Conservation (phyloP, 2,113 vertebrate species). For the Eudyptes chrysolophus region DNA sequence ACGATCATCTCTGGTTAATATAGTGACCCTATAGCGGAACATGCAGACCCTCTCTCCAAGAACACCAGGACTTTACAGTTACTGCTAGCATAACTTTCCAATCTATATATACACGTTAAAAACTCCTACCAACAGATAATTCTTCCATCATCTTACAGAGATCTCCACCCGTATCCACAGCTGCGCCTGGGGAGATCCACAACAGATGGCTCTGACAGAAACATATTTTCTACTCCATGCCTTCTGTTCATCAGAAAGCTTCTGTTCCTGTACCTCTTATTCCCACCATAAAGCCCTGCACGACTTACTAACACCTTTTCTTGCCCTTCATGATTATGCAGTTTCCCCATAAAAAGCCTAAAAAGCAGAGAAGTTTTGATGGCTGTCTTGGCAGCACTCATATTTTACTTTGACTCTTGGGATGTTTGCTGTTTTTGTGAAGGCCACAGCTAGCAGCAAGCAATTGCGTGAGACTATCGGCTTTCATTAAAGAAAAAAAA, state of each 20-base stretch:
- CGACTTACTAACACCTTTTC: neutral
- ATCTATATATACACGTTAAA: neutral
- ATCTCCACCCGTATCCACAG: conserved; percentile 19
- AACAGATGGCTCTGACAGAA: conserved; percentile 60
- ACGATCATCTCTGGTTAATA: neutral
- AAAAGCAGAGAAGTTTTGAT: neutral
- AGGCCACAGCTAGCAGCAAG: neutral
- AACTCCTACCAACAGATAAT: neutral
- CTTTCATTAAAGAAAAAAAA: neutral
- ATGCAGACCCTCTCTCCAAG: neutral
- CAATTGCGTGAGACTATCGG: neutral
- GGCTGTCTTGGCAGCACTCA: neutral
- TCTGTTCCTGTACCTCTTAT: conserved; percentile 37
- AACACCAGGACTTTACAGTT: neutral
- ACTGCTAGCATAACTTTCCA: neutral
- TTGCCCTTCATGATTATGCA: neutral
- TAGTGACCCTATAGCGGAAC: neutral
- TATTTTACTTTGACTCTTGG: neutral
- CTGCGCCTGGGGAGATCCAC: conserved; percentile 43
- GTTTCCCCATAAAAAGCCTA: neutral
- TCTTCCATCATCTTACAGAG: neutral
- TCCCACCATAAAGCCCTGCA: conserved; percentile 11
- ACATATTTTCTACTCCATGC: conserved; percentile 54
- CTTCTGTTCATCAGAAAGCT: conserved; percentile 55
- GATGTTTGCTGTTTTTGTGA: neutral